phyloP scores from a whole-genome alignment of 2,888 invertebrate genomes.

The Mimas tiliae region DNA sequence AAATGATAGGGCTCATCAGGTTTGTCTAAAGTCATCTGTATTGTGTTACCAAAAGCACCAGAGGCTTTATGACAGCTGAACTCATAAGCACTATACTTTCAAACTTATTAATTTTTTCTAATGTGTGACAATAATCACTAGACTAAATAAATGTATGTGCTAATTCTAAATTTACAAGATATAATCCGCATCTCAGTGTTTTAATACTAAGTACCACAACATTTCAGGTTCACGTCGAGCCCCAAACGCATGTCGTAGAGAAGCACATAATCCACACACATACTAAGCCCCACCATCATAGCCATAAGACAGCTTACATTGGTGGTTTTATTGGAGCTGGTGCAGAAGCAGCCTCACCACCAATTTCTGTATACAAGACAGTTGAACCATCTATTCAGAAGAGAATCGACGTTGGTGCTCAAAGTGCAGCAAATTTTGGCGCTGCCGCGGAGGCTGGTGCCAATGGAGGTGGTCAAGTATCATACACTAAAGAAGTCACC shows the following conservation, averaged over 20 bases:
- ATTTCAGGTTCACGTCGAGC: constrained; percentile 62
- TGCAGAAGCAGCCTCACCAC: constrained; percentile 43
- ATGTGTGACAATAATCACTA: constrained; percentile 5
- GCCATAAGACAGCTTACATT: constrained; percentile 61
- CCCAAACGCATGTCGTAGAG: constrained; percentile 56
- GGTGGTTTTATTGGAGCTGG: constrained; percentile 64
- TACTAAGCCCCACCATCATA: constrained; percentile 64
- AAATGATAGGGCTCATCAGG: constrained; percentile 51
- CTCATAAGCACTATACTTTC: constrained; percentile 31
- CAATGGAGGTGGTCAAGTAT: constrained; percentile 46
- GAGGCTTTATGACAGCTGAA: constrained; percentile 55
- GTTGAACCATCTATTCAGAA: constrained; percentile 58
- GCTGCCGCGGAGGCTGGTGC: constrained; percentile 35
- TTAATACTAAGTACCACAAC: not conserved
- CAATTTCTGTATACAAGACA: constrained; percentile 23
- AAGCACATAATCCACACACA: constrained; percentile 61
- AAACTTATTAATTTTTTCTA: not conserved
- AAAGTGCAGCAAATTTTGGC: constrained; percentile 48
- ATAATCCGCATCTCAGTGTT: not conserved
- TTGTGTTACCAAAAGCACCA: constrained; percentile 43
- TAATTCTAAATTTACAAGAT: not conserved
- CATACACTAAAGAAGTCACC: constrained; percentile 60
- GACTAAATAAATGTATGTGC: not conserved
- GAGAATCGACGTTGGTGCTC: constrained; percentile 62
- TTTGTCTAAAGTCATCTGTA: constrained; percentile 48